Evolutionary conservation across 2,888 invertebrate species (phyloP).

Genomic region (Caenorhabditis parvicauda): DNA sequence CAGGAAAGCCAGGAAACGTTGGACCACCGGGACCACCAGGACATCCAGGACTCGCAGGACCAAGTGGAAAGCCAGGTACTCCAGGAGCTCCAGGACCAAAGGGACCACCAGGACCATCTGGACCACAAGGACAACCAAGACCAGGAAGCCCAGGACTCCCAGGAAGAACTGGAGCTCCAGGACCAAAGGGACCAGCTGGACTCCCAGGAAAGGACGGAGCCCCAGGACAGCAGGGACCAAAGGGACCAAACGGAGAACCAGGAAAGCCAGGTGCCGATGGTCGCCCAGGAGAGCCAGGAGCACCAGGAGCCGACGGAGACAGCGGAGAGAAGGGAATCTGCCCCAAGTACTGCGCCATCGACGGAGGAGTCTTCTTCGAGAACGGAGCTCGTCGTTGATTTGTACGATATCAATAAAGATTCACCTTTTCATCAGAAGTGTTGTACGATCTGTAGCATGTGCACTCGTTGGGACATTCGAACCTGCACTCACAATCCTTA

Average conservation of each 20-base stretch:
- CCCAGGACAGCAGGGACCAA: constrained; percentile 29
- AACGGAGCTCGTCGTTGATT: constrained; percentile 53
- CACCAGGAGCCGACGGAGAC: constrained; percentile 21
- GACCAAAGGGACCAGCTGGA: constrained; percentile 33
- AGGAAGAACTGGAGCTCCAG: constrained; percentile 32
- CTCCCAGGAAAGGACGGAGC: constrained; percentile 33
- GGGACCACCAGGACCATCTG: constrained; percentile 33
- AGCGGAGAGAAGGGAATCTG: constrained; percentile 38
- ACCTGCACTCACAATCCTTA: constrained; percentile 20
- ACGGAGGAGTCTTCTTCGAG: constrained; percentile 44
- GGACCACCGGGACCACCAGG: constrained; percentile 20
- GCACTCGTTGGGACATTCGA: constrained; percentile 26
- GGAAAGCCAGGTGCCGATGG: constrained; percentile 31
- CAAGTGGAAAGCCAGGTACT: constrained; percentile 42
- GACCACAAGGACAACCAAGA: constrained; percentile 22
- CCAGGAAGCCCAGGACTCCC: constrained; percentile 39
- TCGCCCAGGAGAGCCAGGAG: constrained; percentile 32
- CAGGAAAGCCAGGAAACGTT: constrained; percentile 20
- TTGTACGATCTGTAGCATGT: constrained; percentile 23
- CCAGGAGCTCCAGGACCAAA: constrained; percentile 46
- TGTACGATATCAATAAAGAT: background rate
- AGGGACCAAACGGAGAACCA: constrained; percentile 30
- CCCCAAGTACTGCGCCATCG: constrained; percentile 43
- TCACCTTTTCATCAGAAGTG: constrained; percentile 11
- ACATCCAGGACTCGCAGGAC: constrained; percentile 32